A percentile compares a stretch with the other conserved stretches of the same genome.
Evolutionary conservation across 2,113 vertebrate species (phyloP).

Genomic region (Paratilapia polleni): DNA sequence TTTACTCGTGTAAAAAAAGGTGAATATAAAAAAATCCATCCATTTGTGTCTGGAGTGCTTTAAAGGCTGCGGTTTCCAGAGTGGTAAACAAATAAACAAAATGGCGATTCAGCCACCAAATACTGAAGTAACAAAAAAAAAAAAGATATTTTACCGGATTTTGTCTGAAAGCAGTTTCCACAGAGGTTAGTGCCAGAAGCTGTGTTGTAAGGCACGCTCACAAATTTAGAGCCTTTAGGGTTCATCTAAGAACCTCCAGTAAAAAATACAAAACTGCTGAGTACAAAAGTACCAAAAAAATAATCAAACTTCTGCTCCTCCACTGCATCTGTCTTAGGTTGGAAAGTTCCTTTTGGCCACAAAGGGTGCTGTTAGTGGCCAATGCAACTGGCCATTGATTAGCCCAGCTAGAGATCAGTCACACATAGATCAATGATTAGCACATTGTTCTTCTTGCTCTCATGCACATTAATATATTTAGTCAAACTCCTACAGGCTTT

Average conservation of each 20-base stretch:
- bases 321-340: neutral
- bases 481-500: constrained; percentile 4
- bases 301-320: neutral
- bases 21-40: constrained; percentile 24
- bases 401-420: constrained; percentile 49
- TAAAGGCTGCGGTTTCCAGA: constrained; percentile 40
- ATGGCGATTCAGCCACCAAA: constrained; percentile 6
- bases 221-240: constrained; percentile 36
- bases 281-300: constrained; percentile 50
- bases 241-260: constrained; percentile 26
- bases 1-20: constrained; percentile 74
- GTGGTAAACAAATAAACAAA: neutral
- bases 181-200: neutral
- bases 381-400: constrained; percentile 24
- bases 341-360: constrained; percentile 12
- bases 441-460: neutral
- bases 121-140: constrained; percentile 14
- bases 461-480: neutral
- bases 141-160: constrained; percentile 3
- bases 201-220: constrained; percentile 82
- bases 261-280: constrained; percentile 35
- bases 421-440: constrained; percentile 4
- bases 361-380: constrained; percentile 4
- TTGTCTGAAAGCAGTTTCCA: constrained; percentile 3
- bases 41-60: constrained; percentile 19